These are phyloP conservation scores for Etheostoma spectabile DNA, from an alignment of 2,113 vertebrate genomes.

Conservation along the genomic window DNA sequence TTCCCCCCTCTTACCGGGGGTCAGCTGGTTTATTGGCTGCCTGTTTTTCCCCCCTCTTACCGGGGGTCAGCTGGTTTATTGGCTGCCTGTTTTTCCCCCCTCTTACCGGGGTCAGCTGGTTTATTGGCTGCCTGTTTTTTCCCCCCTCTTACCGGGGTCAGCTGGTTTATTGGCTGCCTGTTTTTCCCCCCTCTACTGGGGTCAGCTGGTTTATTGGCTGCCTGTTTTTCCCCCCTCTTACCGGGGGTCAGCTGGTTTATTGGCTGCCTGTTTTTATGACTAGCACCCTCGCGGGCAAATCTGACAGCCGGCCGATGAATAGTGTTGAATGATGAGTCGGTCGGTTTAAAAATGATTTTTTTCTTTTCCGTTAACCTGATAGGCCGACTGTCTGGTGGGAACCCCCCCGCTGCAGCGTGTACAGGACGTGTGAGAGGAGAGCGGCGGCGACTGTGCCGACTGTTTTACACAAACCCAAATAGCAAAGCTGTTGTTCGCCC, in stretches of 20 bases:
- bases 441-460: slow-evolving; percentile 5
- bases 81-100: no score
- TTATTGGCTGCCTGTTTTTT: no score
- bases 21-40: slow-evolving; percentile 52
- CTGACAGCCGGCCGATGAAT: slow-evolving; percentile 66
- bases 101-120: no score
- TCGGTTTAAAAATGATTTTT: slow-evolving; percentile 1
- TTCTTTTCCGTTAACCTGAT: background rate
- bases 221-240: no score
- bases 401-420: no score
- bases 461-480: slow-evolving; percentile 26
- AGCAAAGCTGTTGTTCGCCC: slow-evolving; percentile 35
- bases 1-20: background rate
- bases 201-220: no score
- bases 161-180: slow-evolving; percentile 46
- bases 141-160: slow-evolving; percentile 1
- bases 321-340: slow-evolving; percentile 60
- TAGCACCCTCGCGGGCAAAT: slow-evolving; percentile 55
- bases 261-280: slow-evolving; percentile 45
- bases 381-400: no score
- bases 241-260: slow-evolving; percentile 45
- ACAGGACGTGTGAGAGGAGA: no score
- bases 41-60: background rate
- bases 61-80: no score
- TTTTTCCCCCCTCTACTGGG: background rate